Conservation (phyloP, 2,888 invertebrate genomes). For the Digitonthophagus gazella region DNA sequence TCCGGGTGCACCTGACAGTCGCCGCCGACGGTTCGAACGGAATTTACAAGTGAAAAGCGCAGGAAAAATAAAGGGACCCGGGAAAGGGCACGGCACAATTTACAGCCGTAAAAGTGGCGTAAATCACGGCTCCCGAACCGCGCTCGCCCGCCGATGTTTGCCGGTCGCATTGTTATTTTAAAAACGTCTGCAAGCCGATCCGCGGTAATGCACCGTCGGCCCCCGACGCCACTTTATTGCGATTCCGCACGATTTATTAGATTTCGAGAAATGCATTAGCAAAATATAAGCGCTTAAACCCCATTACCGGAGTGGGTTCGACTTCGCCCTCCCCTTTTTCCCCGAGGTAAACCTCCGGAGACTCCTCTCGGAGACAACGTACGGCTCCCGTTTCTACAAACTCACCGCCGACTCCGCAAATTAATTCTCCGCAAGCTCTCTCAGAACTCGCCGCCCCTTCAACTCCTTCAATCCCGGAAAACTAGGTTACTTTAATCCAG, state of each 20-base stretch:
- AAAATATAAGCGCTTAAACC: slow-evolving; percentile 44
- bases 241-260: slow-evolving; percentile 41
- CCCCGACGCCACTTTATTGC: slow-evolving; percentile 34
- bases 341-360: slow-evolving; percentile 31
- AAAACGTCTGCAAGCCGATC: slow-evolving; percentile 33
- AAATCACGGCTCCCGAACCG: slow-evolving; percentile 32
- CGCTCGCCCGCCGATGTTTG: slow-evolving; percentile 33
- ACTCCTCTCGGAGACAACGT: background rate
- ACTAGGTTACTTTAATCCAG: background rate
- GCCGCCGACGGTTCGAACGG: slow-evolving; percentile 17
- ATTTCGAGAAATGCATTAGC: slow-evolving; percentile 45
- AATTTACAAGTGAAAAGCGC: slow-evolving; percentile 24
- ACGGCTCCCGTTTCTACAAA: background rate
- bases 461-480: background rate
- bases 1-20: slow-evolving; percentile 29
- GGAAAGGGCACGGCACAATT: slow-evolving; percentile 24
- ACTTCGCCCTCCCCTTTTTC: slow-evolving; percentile 28
- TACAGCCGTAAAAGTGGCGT: slow-evolving; percentile 33
- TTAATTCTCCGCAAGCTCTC: background rate
- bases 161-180: slow-evolving; percentile 39
- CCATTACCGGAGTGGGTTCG: slow-evolving; percentile 41
- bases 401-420: background rate
- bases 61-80: slow-evolving; percentile 20
- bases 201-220: background rate
- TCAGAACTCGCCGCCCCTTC: background rate